Percentiles rank a stretch among this genome's conserved stretches.
Evolutionary conservation across 1,140 invertebrate species (phyloP).

Genomic region (Mizuhopecten yessoensis): DNA sequence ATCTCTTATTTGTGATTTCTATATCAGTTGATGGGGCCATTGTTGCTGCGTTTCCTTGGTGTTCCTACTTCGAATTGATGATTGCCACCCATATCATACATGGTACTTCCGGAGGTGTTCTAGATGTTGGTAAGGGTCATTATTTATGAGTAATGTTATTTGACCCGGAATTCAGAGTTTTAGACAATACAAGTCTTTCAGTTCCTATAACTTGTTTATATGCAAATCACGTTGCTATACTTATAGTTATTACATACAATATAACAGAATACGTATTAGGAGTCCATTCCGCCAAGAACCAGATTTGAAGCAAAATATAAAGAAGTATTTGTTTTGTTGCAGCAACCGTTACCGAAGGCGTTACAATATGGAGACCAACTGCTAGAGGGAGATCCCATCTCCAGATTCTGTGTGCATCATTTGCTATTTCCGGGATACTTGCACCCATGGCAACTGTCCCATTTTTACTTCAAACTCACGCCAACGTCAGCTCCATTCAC

Average conservation of each 20-base stretch:
- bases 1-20: constrained; percentile 42
- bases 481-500: too few species aligned
- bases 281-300: too few species aligned
- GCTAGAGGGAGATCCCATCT: constrained; percentile 12
- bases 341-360: background rate
- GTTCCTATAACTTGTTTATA: too few species aligned
- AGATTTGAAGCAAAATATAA: too few species aligned
- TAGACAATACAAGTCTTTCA: too few species aligned
- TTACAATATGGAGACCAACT: background rate
- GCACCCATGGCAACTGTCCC: constrained; percentile 50
- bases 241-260: too few species aligned
- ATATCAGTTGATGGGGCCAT: constrained; percentile 57
- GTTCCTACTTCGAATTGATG: constrained; percentile 57
- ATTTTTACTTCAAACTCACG: background rate
- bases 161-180: too few species aligned
- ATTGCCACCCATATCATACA: constrained; percentile 64
- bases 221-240: too few species aligned
- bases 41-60: constrained; percentile 65
- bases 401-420: constrained; percentile 42
- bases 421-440: constrained; percentile 48
- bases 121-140: constrained; percentile 73
- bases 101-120: constrained; percentile 73
- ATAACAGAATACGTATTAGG: too few species aligned
- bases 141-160: background rate
- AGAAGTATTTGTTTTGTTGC: background rate